phyloP scores from a whole-genome alignment of 1,140 invertebrate species.

The Drosophila pruinosa region DNA sequence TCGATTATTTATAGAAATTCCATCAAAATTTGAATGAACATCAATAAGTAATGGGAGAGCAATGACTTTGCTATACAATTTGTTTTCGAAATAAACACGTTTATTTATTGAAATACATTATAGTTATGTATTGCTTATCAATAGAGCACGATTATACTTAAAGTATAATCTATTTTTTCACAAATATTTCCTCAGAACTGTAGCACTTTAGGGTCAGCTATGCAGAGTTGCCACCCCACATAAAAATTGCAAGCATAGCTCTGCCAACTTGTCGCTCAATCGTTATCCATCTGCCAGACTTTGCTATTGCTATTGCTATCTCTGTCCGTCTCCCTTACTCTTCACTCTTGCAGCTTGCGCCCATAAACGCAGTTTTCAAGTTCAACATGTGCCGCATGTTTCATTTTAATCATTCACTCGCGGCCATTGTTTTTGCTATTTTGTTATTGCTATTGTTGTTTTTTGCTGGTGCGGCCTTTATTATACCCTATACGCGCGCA shows the following conservation, averaged over 20 bases:
- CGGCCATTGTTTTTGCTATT: conserved; percentile 26
- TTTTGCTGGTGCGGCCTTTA: conserved; percentile 37
- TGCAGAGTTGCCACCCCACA: not conserved
- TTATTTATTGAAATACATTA: not conserved
- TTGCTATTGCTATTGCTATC: not conserved
- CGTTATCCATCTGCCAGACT: too few species aligned
- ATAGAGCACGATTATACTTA: not conserved
- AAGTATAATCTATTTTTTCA: not conserved
- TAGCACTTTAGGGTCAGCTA: too few species aligned
- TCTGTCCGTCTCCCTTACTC: not conserved
- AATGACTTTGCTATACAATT: conserved; percentile 6
- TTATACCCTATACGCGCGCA: conserved; percentile 13
- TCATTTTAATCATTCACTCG: conserved; percentile 56
- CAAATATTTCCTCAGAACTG: not conserved
- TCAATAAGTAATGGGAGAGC: not conserved
- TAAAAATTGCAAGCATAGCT: not conserved
- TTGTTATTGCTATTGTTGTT: not conserved
- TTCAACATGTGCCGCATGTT: conserved; percentile 56
- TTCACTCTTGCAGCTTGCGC: not conserved
- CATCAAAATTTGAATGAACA: not conserved
- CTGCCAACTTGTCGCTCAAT: not conserved
- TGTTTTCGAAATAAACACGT: not conserved
- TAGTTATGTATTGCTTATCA: not conserved
- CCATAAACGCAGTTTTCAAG: conserved; percentile 40
- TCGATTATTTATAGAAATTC: not conserved